A percentile compares a stretch with the other conserved stretches of the same genome.
Conservation (phyloP, 1,140 invertebrate species). For the Anoplophora glabripennis region DNA sequence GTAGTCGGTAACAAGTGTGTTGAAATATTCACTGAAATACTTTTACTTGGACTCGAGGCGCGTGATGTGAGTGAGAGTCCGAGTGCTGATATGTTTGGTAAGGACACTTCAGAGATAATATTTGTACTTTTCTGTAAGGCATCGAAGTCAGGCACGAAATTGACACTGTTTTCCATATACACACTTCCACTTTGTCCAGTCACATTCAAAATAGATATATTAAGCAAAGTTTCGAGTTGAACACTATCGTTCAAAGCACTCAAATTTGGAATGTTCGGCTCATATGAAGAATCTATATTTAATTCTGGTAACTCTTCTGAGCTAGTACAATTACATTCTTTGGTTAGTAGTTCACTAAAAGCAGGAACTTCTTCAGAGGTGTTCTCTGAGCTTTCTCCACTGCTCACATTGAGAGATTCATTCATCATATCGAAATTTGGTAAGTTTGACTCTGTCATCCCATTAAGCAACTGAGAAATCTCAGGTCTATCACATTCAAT, state of each 20-base stretch:
- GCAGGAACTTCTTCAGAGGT: too few species aligned
- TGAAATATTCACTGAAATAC: not conserved
- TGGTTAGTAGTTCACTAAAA: too few species aligned
- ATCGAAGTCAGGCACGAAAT: not conserved
- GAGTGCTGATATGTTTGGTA: conserved; percentile 1
- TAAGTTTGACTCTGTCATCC: not conserved
- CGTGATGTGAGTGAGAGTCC: not conserved
- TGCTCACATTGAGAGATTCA: not conserved
- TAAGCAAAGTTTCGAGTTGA: not conserved
- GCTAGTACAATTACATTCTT: too few species aligned
- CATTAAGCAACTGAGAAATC: too few species aligned
- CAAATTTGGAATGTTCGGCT: too few species aligned
- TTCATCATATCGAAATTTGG: not conserved
- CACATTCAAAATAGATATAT: conserved; percentile 3
- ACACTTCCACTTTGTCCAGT: not conserved
- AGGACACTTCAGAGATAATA: not conserved
- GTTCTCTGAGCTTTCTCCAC: not conserved
- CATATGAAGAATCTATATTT: too few species aligned
- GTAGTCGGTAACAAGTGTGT: not conserved
- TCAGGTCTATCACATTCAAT: too few species aligned
- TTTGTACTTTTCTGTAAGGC: not conserved
- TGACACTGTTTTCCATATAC: not conserved
- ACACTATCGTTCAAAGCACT: too few species aligned
- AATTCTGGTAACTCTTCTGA: too few species aligned
- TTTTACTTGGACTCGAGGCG: not conserved